phyloP scores from a whole-genome alignment of 2,797 vertebrate species.

The Perodicticus potto region DNA sequence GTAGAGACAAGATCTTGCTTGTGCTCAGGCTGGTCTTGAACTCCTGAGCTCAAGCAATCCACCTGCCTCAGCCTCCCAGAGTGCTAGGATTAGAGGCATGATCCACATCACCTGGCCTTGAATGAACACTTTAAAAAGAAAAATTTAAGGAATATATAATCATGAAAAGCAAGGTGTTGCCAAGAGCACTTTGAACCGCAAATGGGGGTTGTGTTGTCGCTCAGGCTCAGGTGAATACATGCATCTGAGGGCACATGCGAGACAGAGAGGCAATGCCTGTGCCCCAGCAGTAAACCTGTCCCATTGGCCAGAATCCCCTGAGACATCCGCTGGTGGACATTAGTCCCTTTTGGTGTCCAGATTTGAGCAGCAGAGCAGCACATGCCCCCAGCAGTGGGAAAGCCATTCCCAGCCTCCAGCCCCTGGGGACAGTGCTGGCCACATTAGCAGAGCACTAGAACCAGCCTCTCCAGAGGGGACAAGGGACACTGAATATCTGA shows the following conservation, averaged over 20 bases:
- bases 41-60: no score
- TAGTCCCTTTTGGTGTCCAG: neutral
- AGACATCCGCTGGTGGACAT: neutral
- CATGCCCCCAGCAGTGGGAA: no score
- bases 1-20: no score
- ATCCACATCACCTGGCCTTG: no score
- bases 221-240: no score
- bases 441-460: neutral
- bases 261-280: neutral
- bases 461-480: neutral
- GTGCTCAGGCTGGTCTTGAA: no score
- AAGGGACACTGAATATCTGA: neutral
- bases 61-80: no score
- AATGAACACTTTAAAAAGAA: neutral
- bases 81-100: no score
- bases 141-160: neutral
- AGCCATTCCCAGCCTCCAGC: neutral
- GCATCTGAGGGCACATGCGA: no score
- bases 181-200: neutral
- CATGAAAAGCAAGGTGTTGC: neutral
- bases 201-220: rapidly evolving
- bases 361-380: neutral
- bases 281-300: neutral
- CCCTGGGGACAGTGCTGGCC: no score
- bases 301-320: no score